These are phyloP conservation scores for Laterallus jamaicensis DNA, from an alignment of 2,113 vertebrate genomes.

Conservation along the genomic window DNA sequence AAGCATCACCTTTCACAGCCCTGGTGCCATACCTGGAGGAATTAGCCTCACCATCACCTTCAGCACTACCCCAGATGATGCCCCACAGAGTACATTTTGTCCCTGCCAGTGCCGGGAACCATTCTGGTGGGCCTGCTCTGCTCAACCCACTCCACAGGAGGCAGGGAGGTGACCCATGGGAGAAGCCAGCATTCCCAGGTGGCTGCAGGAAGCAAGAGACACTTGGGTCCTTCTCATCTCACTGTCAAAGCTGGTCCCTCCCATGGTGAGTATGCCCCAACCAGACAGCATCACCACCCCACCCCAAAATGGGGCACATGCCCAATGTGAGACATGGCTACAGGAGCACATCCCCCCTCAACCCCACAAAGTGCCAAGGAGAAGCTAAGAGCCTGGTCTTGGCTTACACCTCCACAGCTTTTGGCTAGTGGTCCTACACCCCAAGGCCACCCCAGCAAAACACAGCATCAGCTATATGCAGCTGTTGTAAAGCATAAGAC, in stretches of 20 bases:
- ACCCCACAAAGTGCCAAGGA: not conserved
- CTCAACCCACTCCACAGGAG: not conserved
- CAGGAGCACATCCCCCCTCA: fast-evolving
- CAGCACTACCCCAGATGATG: not conserved
- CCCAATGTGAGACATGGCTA: fast-evolving
- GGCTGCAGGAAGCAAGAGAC: not conserved
- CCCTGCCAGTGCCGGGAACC: not conserved
- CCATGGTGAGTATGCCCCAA: not conserved
- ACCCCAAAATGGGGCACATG: fast-evolving
- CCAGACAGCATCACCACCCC: not conserved
- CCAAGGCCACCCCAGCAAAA: not conserved
- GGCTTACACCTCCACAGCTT: not conserved
- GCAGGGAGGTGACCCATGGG: not conserved
- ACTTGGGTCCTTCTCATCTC: not conserved
- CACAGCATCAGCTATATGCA: fast-evolving
- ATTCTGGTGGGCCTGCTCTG: not conserved
- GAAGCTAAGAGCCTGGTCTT: not conserved
- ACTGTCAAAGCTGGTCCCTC: not conserved
- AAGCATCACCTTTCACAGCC: fast-evolving
- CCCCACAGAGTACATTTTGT: not conserved
- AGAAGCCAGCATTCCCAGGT: fast-evolving
- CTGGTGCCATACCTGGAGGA: not conserved
- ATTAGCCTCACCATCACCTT: not conserved
- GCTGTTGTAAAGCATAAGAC: not conserved
- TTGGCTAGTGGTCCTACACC: not conserved